Evolutionary conservation across 23 tunicate species (phyloP).

Genomic region (Ciona savignyi): DNA sequence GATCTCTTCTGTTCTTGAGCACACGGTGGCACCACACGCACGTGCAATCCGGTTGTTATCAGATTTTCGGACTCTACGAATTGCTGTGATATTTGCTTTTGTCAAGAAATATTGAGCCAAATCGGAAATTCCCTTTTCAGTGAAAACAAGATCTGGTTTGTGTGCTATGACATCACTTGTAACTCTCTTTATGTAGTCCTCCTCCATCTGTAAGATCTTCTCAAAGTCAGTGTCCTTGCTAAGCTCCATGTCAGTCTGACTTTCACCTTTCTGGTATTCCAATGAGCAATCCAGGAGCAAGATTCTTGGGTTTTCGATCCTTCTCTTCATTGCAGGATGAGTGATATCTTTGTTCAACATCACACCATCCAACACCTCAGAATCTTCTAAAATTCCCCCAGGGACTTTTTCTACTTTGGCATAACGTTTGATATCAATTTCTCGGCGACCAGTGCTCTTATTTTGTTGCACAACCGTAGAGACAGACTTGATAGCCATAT

Average conservation of each 20-base stretch:
- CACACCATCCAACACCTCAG: constrained; percentile 88
- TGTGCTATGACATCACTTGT: constrained; percentile 78
- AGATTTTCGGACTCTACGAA: constrained; percentile 82
- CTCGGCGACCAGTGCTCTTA: constrained; percentile 53
- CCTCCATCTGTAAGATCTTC: constrained; percentile 89
- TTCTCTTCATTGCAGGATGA: constrained; percentile 92
- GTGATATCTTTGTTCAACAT: constrained; percentile 98
- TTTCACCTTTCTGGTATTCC: constrained; percentile 94
- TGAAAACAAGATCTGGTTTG: constrained; percentile 91
- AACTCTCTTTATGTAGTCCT: constrained; percentile 67
- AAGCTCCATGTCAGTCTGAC: constrained; percentile 95
- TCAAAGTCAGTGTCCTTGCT: constrained; percentile 90
- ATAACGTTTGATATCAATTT: constrained; percentile 94
- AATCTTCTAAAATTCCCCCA: constrained; percentile 79
- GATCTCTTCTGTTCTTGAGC: constrained; percentile 93
- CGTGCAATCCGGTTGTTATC: constrained; percentile 94
- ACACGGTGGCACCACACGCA: constrained; percentile 92
- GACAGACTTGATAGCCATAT: constrained; percentile 95
- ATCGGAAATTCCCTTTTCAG: constrained; percentile 98
- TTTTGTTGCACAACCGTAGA: constrained; percentile 76
- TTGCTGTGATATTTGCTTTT: constrained; percentile 91
- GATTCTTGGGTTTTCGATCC: constrained; percentile 89
- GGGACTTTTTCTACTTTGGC: constrained; percentile 99
- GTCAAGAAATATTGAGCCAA: constrained; percentile 85
- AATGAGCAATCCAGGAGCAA: constrained; percentile 84